Base-by-base conservation (phyloP, 2,888 invertebrate genomes). In the Phalera bucephala region DNA sequence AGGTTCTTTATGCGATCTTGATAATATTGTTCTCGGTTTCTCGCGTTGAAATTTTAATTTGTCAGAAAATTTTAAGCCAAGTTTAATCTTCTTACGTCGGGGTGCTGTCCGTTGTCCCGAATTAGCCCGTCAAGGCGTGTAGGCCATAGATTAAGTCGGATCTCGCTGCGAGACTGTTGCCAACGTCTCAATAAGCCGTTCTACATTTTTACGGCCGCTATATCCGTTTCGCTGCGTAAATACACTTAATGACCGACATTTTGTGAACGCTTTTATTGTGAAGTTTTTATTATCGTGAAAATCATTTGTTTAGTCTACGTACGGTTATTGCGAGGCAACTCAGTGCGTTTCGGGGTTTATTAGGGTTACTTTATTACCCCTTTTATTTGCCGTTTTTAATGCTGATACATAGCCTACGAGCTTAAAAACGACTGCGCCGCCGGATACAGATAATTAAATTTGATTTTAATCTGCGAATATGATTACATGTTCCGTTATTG, bases 261-360 rank as follows among this genome's bases (percentile, higher is more conserved):
- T 83, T 76, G 84, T 84, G 82, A 85, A 79, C 80, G 82, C 69
- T 87, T 86, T 86, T 87, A 88, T 86, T 85, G 85, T 86, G 77
- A 86, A 84, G 83, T 85, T 87, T 88, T 88, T 88, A 87, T 86
- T 85, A 83, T 86, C 83, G 72, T 72, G 80, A 85, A 81, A 81
- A 83, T 85, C 83, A 82, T 87, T 85, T 88, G 87, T 88, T 87
- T 87, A 88, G 85, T 85, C 85, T 86, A 82, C 86, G 74, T 85
- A 86, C 79, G 80, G 81, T 80, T 81, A 81, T 82, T 79, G 82
- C 82, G 78, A 78, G 67, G 69, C 76, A 69, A 66, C 66, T 72
- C 75, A 66, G 71, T 81, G 77, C 75, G 74, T 80, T 84, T 84
- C 74, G 77, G 80, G 82, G 83, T 87, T 86, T 87, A 87, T 87